These are phyloP conservation scores for Clarias batrachus DNA, from an alignment of 2,113 vertebrate species.

Conservation along the genomic window DNA sequence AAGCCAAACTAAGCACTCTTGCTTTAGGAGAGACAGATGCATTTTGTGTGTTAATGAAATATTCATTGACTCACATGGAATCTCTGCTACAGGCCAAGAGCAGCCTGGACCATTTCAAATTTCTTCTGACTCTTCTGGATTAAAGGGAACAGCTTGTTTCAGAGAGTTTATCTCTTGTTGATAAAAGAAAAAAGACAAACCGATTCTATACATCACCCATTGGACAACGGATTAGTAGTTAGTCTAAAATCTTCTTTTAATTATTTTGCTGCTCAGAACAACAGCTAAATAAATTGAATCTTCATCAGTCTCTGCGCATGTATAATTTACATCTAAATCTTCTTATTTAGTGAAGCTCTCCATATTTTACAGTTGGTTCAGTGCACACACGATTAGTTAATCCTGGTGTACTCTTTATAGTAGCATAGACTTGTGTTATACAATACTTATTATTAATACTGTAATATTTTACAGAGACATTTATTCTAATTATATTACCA, in stretches of 20 bases:
- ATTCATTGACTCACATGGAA: constrained; percentile 10
- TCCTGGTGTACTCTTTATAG: not conserved
- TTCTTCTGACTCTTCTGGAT: not conserved
- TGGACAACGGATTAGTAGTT: not conserved
- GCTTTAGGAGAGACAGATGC: constrained; percentile 11
- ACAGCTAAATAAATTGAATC: constrained; percentile 9
- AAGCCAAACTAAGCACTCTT: not conserved
- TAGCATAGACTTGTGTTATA: not conserved
- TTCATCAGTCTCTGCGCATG: not conserved
- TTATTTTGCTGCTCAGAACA: not conserved
- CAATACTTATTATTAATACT: too few species aligned
- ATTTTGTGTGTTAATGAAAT: constrained; percentile 1
- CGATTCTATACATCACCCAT: not conserved
- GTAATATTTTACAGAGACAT: not conserved
- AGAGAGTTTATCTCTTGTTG: not conserved
- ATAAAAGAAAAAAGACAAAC: not conserved
- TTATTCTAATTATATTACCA: not conserved
- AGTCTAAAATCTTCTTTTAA: not conserved
- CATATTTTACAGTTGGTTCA: not conserved
- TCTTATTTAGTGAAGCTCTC: not conserved
- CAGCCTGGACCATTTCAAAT: not conserved
- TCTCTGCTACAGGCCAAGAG: constrained; percentile 2
- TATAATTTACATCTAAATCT: not conserved
- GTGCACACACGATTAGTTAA: not conserved
- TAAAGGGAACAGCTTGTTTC: not conserved